These are phyloP conservation scores for Byasa hedistus DNA, from an alignment of 2,888 invertebrate species.

Conservation along the genomic window DNA sequence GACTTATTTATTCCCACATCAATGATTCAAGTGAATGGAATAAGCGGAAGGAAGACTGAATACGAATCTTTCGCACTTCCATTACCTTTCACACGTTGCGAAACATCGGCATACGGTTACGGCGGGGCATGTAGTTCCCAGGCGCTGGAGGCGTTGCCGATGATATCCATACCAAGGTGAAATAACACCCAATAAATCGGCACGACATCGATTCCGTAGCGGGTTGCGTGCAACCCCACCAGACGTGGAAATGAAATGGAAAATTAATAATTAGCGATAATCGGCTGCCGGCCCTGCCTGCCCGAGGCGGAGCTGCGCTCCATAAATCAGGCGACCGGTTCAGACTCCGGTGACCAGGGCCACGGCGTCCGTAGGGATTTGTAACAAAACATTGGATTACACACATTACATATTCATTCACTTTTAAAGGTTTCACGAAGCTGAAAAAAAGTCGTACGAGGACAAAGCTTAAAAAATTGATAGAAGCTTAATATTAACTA, in stretches of 20 bases:
- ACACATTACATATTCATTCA: no score
- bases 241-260: conserved; percentile 28
- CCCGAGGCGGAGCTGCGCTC: conserved; percentile 24
- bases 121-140: not conserved
- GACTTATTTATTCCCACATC: no score
- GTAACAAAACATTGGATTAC: no score
- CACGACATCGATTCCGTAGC: conserved; percentile 17
- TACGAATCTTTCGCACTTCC: not conserved
- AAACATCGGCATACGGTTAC: not conserved
- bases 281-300: conserved; percentile 13
- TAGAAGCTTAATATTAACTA: no score
- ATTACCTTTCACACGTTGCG: conserved; percentile 13
- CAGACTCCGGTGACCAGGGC: conserved; percentile 5
- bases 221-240: conserved; percentile 14
- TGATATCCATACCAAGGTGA: conserved; percentile 7
- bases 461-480: no score
- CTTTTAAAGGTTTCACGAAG: no score
- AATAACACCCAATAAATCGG: conserved; percentile 25
- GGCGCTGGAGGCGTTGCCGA: not conserved
- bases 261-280: conserved; percentile 32
- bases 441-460: no score
- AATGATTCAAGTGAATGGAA: no score
- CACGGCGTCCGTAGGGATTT: no score
- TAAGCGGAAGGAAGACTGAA: no score
- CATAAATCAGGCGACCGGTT: conserved; percentile 30